Evolutionary conservation across 2,113 vertebrate genomes (phyloP), one percentile per base, ranked within the genome.

Genomic region (Colaptes auratus): DNA sequence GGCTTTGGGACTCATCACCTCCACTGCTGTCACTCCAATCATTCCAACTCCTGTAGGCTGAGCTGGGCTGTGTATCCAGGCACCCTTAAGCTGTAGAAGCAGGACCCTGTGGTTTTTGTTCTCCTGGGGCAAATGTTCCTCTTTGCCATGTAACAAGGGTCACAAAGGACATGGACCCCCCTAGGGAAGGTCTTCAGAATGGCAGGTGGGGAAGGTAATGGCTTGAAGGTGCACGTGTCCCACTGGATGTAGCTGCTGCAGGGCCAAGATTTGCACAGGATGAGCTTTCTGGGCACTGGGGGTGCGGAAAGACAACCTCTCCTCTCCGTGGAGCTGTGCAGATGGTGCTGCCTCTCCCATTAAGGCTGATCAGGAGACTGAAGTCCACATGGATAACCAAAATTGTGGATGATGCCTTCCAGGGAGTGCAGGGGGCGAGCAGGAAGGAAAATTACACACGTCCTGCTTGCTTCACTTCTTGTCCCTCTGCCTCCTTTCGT

Each of bases 391-490:
- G 39, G 25, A 25, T 0, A 94, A 21, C 0, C 1, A 2, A 36
- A 6, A 1, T 6, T 58, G 35, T 82, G 89, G 73, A 39, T 28
- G n/a, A 31, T 20, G 30, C 35, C 2, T 11, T 30, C 36, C 56
- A 69, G 30, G 3, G 64, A 92, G 74, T 64, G 58, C 53, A 65
- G 82, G 56, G 79, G 85, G 67, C 0, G 6, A 77, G 76, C 77
- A 87, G 87, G 79, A 89, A 94, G 90, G 89, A 78, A 91, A 78
- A 85, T 44, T 50, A 64, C 67, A 89, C 36, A 65, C 4, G 7
- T 84, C 80, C 64, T 7, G 7, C 85, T 89, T 76, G 82, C 85
- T 96, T 95, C 87, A 72, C 58, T 95, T 92, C 91, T 95, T 87
- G 93, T 91, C 90, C 79, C 73, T 82, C 86, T 94, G 94, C 88